Evolutionary conservation across 2,797 vertebrate species (phyloP).

Genomic region (Erpetoichthys calabaricus): DNA sequence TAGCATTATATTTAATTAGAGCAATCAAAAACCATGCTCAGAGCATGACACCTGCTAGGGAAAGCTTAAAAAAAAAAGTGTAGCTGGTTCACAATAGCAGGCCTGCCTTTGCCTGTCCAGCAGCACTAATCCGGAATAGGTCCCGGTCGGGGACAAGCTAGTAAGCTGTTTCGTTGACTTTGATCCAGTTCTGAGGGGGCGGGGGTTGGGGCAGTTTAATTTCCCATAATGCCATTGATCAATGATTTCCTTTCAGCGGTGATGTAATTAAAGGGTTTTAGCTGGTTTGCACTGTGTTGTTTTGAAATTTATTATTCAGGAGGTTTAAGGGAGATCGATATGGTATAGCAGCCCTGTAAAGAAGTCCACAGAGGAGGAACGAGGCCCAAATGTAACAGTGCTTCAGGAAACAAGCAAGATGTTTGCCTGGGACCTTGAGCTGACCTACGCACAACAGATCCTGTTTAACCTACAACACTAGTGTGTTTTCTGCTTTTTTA

Average conservation of each 20-base stretch:
- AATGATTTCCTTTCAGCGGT: slow-evolving; percentile 77
- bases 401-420: slow-evolving; percentile 36
- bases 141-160: slow-evolving; percentile 46
- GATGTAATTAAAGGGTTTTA: slow-evolving; percentile 80
- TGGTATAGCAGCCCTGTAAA: slow-evolving; percentile 39
- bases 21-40: slow-evolving; percentile 46
- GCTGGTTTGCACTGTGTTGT: slow-evolving; percentile 45
- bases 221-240: slow-evolving; percentile 75
- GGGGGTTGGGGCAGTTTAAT: slow-evolving; percentile 40
- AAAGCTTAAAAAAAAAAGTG: slow-evolving; percentile 33
- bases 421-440: slow-evolving; percentile 37
- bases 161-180: slow-evolving; percentile 68
- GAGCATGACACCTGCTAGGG: slow-evolving; percentile 47
- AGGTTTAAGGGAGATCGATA: slow-evolving; percentile 67
- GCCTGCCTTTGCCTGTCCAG: slow-evolving; percentile 27
- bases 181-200: slow-evolving; percentile 62
- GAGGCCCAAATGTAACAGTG: slow-evolving; percentile 19
- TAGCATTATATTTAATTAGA: slow-evolving; percentile 61
- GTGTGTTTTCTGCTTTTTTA: background rate
- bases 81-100: slow-evolving; percentile 31
- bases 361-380: slow-evolving; percentile 29
- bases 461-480: slow-evolving; percentile 22
- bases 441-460: slow-evolving; percentile 29
- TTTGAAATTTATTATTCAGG: slow-evolving; percentile 60
- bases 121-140: slow-evolving; percentile 39